Percentiles rank a stretch among this genome's conserved stretches.
Evolutionary conservation across 2,113 vertebrate species (phyloP).

Genomic region (Perca fluviatilis): DNA sequence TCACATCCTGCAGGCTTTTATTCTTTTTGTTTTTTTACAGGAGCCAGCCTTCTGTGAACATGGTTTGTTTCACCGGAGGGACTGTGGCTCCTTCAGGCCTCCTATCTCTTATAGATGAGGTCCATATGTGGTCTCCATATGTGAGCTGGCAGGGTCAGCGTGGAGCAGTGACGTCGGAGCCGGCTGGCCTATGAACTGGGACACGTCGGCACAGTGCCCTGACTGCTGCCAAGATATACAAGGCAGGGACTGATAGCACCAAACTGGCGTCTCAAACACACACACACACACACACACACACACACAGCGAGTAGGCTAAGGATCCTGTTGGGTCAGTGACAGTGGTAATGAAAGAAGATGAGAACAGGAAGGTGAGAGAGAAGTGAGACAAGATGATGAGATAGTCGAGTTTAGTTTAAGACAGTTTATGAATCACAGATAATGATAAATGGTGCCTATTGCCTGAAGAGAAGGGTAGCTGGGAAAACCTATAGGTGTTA

Average conservation of each 20-base stretch:
- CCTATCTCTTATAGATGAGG: conserved; percentile 79
- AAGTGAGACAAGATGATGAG: conserved; percentile 73
- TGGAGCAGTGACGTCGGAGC: conserved; percentile 54
- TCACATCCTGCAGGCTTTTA: conserved; percentile 26
- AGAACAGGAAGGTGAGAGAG: conserved; percentile 58
- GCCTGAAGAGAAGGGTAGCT: conserved; percentile 35
- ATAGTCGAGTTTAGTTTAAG: conserved; percentile 68
- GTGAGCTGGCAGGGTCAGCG: conserved; percentile 72
- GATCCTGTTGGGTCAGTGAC: conserved; percentile 62
- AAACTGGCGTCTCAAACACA: not conserved
- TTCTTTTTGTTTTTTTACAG: not conserved
- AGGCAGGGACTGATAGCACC: conserved; percentile 65
- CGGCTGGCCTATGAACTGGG: conserved; percentile 73
- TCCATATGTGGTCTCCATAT: conserved; percentile 80
- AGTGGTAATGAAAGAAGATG: conserved; percentile 65
- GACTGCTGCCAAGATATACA: conserved; percentile 73
- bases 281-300: conserved; percentile 12
- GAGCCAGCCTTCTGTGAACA: conserved; percentile 42
- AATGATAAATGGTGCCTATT: conserved; percentile 60
- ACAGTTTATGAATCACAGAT: conserved; percentile 66
- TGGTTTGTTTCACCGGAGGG: conserved; percentile 42
- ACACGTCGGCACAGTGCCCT: conserved; percentile 60
- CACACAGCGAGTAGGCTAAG: conserved; percentile 19
- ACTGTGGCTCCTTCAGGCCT: conserved; percentile 52
- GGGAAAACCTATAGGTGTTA: conserved; percentile 47